A percentile compares a stretch with the other conserved stretches of the same genome.
Evolutionary conservation across 2,888 invertebrate species (phyloP).

Genomic region (Stratiomys singularior): DNA sequence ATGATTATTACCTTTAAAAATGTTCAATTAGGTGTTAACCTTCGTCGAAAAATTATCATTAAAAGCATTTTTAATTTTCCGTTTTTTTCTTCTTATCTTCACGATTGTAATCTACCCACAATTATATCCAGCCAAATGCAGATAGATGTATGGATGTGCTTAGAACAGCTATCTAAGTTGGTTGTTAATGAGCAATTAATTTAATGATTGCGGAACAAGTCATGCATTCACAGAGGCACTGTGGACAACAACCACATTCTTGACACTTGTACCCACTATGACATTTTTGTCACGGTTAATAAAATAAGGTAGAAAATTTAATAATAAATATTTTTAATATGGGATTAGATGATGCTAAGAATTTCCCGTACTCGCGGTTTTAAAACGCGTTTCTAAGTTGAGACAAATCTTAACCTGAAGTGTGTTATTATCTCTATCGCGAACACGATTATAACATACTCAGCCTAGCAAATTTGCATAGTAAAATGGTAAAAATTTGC

Average conservation of each 20-base stretch:
- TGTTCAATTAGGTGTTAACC: conserved; percentile 19
- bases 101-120: conserved; percentile 31
- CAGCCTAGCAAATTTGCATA: no score
- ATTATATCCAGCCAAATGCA: background rate
- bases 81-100: background rate
- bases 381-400: no score
- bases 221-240: background rate
- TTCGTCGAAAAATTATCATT: background rate
- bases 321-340: no score
- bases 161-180: background rate
- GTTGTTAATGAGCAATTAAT: conserved; percentile 26
- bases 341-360: no score
- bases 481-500: no score
- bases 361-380: no score
- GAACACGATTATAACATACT: no score
- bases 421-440: no score
- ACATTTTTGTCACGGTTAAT: conserved; percentile 13
- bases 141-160: conserved; percentile 19
- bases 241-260: no score
- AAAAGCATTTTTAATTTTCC: background rate
- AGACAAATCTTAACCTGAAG: no score
- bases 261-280: background rate
- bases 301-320: background rate
- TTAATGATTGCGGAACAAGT: conserved; percentile 35
- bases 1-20: conserved; percentile 15